Evolutionary conservation across 1,140 invertebrate species (phyloP), one percentile per base, ranked within the genome.

Genomic region (Littorina saxatilis): DNA sequence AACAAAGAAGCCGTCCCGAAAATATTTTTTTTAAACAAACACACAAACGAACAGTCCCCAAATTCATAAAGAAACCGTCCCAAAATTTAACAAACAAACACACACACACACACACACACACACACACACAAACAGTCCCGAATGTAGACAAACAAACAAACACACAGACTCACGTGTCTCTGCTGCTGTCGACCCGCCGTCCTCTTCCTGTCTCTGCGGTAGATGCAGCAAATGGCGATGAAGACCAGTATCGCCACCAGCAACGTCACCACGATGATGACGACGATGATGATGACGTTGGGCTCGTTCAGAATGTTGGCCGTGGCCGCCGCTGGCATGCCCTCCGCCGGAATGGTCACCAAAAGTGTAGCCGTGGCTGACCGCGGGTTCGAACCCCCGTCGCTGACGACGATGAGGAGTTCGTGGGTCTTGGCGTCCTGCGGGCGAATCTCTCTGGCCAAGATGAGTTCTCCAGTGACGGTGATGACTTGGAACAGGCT

Each of bases 401-500:
- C 83, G 23, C 39, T 37, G 0, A 81, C 83, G 17, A 78, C 50
- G 27, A 84, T 40, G 3, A 72, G 68, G 15, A 84, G 39, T 4
- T 2, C 27, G 70, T 84, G 83, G 5, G 66, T 72, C 20, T 52
- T 37, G 32, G 80, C 76, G 58, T 84, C 83, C 11, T 79, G 39
- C 39, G 79, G 74, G 13, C 55, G 50, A 35, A 84, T 84, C 76
- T 0, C 96, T 97, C 87, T 96, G 50, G 82, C 83, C 0, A 98
- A 96, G 11, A 96, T 95, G 82, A 98, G 96, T 0, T 97, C 96
- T 0, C 97, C 98, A 0, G 95, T 96, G 39, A 95, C 93, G 1
- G 96, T 94, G 91, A 98, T 96, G 80, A 99, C 97, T 35, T 95
- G 95, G 93, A 99, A 98, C 90, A 98, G 72, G 94, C 95, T 32